Percentiles rank a stretch among this genome's conserved stretches.
phyloP scores from a whole-genome alignment of 2,888 invertebrate genomes.

The Cylindroiulus punctatus region DNA sequence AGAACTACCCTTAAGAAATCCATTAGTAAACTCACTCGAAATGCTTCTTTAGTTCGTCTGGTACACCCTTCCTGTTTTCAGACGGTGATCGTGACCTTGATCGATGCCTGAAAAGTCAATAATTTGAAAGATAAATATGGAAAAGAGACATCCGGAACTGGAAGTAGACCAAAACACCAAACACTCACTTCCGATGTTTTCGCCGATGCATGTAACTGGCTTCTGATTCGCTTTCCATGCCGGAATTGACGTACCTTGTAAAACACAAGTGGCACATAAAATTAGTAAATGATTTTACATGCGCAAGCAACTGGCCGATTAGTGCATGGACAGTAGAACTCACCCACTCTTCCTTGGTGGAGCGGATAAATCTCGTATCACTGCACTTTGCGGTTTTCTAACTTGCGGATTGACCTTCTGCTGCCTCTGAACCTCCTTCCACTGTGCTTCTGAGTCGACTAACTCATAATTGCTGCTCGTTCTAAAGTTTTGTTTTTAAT shows the following conservation, averaged over 20 bases:
- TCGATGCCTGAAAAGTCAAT: slow-evolving; percentile 61
- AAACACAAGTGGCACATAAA: neutral
- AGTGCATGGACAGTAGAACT: too few species aligned
- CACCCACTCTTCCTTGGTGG: slow-evolving; percentile 56
- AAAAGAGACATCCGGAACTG: neutral
- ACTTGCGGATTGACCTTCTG: slow-evolving; percentile 64
- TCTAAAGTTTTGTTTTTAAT: slow-evolving; percentile 5
- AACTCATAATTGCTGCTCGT: slow-evolving; percentile 70
- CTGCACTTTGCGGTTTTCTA: slow-evolving; percentile 56
- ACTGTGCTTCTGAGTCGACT: slow-evolving; percentile 87
- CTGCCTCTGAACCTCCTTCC: slow-evolving; percentile 86
- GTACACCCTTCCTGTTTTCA: slow-evolving; percentile 74
- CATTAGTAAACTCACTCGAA: slow-evolving; percentile 72
- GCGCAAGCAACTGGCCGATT: too few species aligned
- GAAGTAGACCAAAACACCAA: neutral
- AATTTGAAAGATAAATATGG: too few species aligned
- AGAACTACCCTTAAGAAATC: neutral
- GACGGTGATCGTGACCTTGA: slow-evolving; percentile 72
- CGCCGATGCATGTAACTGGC: slow-evolving; percentile 55
- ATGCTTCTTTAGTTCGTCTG: slow-evolving; percentile 83
- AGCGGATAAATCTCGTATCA: slow-evolving; percentile 56
- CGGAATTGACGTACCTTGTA: slow-evolving; percentile 58
- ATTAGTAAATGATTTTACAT: too few species aligned
- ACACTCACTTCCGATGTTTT: slow-evolving; percentile 55
- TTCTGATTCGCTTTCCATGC: slow-evolving; percentile 59